These are phyloP conservation scores for Clanis bilineata DNA, from an alignment of 2,888 invertebrate genomes.

Conservation along the genomic window DNA sequence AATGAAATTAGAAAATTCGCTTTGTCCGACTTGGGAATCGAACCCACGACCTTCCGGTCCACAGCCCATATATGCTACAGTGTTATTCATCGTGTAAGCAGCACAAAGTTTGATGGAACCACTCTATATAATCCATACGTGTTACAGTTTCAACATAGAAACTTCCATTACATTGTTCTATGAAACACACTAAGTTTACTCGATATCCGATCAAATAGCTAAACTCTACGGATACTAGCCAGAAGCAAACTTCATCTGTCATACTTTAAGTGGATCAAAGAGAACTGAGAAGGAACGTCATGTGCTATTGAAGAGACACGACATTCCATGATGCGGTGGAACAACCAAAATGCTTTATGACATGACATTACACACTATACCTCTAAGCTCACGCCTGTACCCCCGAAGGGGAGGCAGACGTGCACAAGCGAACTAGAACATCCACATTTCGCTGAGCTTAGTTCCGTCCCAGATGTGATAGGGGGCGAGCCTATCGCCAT, in stretches of 20 bases:
- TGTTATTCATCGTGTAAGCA: too few species aligned
- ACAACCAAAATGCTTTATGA: too few species aligned
- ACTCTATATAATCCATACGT: not conserved
- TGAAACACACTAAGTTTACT: not conserved
- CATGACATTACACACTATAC: not conserved
- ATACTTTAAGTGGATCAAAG: constrained; percentile 15
- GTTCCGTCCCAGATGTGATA: too few species aligned
- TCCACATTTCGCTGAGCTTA: too few species aligned
- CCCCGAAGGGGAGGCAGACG: too few species aligned
- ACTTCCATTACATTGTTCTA: not conserved
- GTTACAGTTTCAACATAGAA: not conserved
- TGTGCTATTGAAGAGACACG: not conserved
- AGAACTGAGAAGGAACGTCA: not conserved
- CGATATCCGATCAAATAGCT: not conserved
- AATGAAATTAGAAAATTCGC: too few species aligned
- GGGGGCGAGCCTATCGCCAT: too few species aligned
- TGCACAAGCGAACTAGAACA: too few species aligned
- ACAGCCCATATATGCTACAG: too few species aligned
- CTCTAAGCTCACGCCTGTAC: too few species aligned
- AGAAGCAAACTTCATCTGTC: constrained; percentile 23
- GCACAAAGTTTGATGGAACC: not conserved
- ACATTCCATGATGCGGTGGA: not conserved
- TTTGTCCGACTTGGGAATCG: too few species aligned
- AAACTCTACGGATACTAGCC: not conserved
- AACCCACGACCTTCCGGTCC: too few species aligned